Base-by-base conservation (phyloP, 2,797 vertebrate genomes). In the Phalloptychus januarius region DNA sequence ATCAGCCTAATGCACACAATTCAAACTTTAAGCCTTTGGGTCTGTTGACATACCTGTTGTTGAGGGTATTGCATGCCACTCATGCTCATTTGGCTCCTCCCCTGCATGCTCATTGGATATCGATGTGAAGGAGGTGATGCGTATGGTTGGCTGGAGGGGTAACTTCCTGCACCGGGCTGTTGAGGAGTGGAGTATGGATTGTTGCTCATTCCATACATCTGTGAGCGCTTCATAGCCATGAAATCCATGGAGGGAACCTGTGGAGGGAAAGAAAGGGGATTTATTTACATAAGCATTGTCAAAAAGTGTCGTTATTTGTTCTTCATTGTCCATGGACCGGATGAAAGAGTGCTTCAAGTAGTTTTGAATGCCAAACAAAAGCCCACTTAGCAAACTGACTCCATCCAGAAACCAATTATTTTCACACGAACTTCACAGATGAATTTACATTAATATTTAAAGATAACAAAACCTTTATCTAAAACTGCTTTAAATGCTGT, bases 221-320 rank as follows among this genome's bases (percentile, higher is more conserved):
- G 97, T 5, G 97, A 97, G 78, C 98, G 96, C 95, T 98, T 99
- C 97, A 99, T 98, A 69, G 96, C 96, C 96, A 98, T 97, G 78
- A 97, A 97, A 86, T 98, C 97, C 97, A 98, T 97, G 20, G 97
- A 96, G 71, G 95, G 96, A 88, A 97, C 97, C 98, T 99, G 95
- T 48, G 82, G 85, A 79, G 74, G 74, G 83, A 38, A 40, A 87
- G 28, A 70, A 58, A 52, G 78, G 0, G 0, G 72, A 81, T 87
- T 75, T 71, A 85, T 28, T 16, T 2, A 48, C 56, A 75, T 31
- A n/a, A 46, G 71, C 16, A 28, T 71, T 75, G 10, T 23, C 40
- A 40, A 46, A 72, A 80, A 63, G 72, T 42, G 63, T 77, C 11
- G 15, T 40, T 72, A 44, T 25, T 74, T 63, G 71, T 61, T 84